Base-by-base conservation (phyloP, 2,113 vertebrate species). In the Lophura nycthemera region DNA sequence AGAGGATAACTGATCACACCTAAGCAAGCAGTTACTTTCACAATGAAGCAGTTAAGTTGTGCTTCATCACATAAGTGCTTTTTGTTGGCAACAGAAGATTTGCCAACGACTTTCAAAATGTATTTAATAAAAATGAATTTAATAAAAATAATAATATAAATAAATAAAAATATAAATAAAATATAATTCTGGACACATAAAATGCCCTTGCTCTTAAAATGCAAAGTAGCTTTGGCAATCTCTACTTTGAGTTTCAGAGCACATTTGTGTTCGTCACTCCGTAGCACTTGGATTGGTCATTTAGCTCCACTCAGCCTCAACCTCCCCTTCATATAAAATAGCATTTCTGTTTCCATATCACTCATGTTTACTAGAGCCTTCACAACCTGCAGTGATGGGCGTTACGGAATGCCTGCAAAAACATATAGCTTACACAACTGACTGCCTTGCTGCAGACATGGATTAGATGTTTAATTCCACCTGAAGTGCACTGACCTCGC, bases 401-500 rank as follows among this genome's bases (percentile, higher is more conserved):
- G 8, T 30, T 45, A 30, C 1, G 43, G 81, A 80, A 83, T 69
- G 77, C 18, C 47, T 80, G 1, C 4, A 72, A 57, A 11, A 83
- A 89, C 70, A 83, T 67, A 60, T 1, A 43, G 8, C 10, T 83
- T 25, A 22, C 0, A 4, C 59, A 83, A 52, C 1, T 83, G 67
- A 27, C 57, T 74, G 88, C 57, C 47, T 70, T 25, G 24, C 34
- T 78, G 61, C 34, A 81, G 72, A 64, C 11, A 43, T n/a, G 61
- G 75, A 52, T 61, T 19, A 70, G 38, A 18, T 22, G 27, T 54
- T 92, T 72, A 67, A 91, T 36, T 57, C 48, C 61, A 17, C 67
- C 76, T 72, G 73, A 76, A 73, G 73, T 81, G 65, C 85, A 81
- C 73, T 63, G 85, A 86, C 64, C 64, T 91, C 95, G 81, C 60